These are phyloP conservation scores for Deilephila elpenor DNA, from an alignment of 2,888 invertebrate species.

Conservation along the genomic window DNA sequence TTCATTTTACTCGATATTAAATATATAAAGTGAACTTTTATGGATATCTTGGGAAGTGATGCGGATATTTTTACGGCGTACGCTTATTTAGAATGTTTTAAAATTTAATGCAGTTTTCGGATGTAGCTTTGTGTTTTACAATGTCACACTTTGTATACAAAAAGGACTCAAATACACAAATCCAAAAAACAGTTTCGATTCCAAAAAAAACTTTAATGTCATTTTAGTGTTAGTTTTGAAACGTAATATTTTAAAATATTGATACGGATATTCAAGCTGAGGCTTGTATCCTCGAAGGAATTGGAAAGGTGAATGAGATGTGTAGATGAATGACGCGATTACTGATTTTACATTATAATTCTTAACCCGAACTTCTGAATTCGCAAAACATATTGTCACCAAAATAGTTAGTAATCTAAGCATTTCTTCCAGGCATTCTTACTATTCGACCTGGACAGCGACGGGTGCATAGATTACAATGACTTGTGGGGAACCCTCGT, in stretches of 20 bases:
- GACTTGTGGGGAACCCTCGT: slow-evolving; percentile 86
- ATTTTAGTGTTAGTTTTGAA: too few species aligned
- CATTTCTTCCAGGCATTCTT: slow-evolving; percentile 81
- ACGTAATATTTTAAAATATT: too few species aligned
- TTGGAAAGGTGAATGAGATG: too few species aligned
- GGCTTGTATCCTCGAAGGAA: too few species aligned
- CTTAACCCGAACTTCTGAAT: too few species aligned
- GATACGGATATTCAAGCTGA: too few species aligned
- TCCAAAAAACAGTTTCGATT: too few species aligned
- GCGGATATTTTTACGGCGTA: not conserved
- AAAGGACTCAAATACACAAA: not conserved
- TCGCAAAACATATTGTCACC: too few species aligned
- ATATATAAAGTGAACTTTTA: slow-evolving; percentile 10
- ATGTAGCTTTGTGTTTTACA: not conserved
- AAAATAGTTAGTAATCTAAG: not conserved
- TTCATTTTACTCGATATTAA: slow-evolving; percentile 21
- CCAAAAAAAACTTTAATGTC: too few species aligned
- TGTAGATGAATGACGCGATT: too few species aligned
- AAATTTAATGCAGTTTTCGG: not conserved
- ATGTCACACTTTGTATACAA: not conserved
- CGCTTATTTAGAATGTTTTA: not conserved
- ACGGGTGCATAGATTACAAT: slow-evolving; percentile 86
- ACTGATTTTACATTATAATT: too few species aligned
- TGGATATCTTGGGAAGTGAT: slow-evolving; percentile 8
- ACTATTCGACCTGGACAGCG: slow-evolving; percentile 87